A percentile compares a stretch with the other conserved stretches of the same genome.
Conservation (phyloP, 37 sponge, comb jelly and placozoan genomes). For the Corticium candelabrum region DNA sequence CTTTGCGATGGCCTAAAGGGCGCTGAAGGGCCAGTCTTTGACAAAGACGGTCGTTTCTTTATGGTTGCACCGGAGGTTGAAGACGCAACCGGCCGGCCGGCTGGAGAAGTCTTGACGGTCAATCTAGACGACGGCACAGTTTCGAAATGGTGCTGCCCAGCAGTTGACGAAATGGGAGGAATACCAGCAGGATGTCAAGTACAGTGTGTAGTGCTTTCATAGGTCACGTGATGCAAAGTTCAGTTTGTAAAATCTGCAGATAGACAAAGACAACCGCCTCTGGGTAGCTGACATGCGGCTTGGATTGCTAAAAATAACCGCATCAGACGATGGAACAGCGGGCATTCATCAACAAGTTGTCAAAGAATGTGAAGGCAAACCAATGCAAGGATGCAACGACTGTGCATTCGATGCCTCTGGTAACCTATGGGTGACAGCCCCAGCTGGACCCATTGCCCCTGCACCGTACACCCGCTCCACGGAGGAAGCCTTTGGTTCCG, state of each 20-base stretch:
- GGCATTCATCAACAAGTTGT: neutral
- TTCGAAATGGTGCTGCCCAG: constrained; percentile 6
- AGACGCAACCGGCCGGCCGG: constrained; percentile 1
- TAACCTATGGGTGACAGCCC: constrained; percentile 8
- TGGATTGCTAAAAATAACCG: constrained; percentile 8
- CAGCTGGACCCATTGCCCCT: constrained; percentile 17
- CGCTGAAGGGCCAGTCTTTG: constrained; percentile 16
- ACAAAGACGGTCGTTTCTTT: neutral
- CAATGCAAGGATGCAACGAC: constrained; percentile 23
- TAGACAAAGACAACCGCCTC: neutral
- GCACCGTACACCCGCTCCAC: constrained; percentile 7
- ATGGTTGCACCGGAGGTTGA: constrained; percentile 24
- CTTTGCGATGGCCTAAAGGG: constrained; percentile 1
- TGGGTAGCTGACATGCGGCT: constrained; percentile 21
- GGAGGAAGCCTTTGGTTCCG: constrained; percentile 11
- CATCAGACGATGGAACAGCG: neutral
- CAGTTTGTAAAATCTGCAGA: too few species aligned
- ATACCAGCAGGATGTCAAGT: constrained; percentile 21
- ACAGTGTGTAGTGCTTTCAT: too few species aligned
- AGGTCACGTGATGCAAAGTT: too few species aligned
- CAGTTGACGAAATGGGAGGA: neutral
- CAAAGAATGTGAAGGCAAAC: neutral
- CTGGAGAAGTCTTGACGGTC: constrained; percentile 2
- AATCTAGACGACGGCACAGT: neutral
- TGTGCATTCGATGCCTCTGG: constrained; percentile 14